Evolutionary conservation across 2,113 vertebrate species (phyloP).

Genomic region (human): DNA sequence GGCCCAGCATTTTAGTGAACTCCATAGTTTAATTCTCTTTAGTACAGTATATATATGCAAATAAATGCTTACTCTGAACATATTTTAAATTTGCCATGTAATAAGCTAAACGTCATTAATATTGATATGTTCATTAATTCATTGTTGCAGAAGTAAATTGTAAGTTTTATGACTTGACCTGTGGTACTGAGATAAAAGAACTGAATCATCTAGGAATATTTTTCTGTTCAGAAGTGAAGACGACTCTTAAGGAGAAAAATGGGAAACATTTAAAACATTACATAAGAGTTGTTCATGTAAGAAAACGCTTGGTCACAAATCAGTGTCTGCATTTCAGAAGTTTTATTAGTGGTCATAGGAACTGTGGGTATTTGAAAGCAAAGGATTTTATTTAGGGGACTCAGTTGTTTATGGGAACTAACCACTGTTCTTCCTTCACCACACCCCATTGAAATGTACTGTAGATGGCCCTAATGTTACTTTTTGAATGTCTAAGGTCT

Average conservation of each 20-base stretch:
- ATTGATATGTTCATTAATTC: constrained; percentile 16
- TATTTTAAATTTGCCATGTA: constrained; percentile 33
- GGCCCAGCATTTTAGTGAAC: constrained; percentile 16
- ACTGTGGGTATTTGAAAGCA: not conserved
- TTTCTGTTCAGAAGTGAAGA: constrained; percentile 52
- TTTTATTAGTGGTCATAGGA: not conserved
- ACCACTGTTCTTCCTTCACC: not conserved
- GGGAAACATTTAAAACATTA: not conserved
- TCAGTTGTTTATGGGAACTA: not conserved
- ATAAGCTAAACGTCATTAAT: not conserved
- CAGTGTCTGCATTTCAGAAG: not conserved
- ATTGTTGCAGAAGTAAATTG: constrained; percentile 20
- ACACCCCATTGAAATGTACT: not conserved
- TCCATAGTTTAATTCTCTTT: not conserved
- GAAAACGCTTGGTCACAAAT: not conserved
- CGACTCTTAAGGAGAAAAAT: not conserved
- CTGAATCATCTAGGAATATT: constrained; percentile 25
- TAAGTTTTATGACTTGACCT: constrained; percentile 23
- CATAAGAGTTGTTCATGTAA: not conserved
- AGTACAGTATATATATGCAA: constrained; percentile 17
- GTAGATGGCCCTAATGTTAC: not conserved
- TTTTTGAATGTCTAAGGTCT: not conserved
- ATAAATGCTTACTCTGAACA: not conserved
- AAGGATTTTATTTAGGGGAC: not conserved
- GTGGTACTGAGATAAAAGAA: constrained; percentile 12